Base-by-base conservation (phyloP, 2,888 invertebrate species). In the Spatulosminthurus flaviceps region DNA sequence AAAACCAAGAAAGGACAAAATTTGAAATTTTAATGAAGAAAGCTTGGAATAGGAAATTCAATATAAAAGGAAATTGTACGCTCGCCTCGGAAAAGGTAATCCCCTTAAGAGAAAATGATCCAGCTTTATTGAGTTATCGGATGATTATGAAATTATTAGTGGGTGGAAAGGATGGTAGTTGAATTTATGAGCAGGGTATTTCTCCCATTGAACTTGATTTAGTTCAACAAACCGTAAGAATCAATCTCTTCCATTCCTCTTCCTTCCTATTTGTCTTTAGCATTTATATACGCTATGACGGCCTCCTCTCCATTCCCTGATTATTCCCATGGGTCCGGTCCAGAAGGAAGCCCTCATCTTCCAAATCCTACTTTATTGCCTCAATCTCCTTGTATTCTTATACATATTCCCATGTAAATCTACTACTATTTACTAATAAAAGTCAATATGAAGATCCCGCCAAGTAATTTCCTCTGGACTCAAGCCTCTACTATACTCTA, bases 311-410 rank as follows among this genome's bases (percentile, higher is more conserved):
- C 60, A 73, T 60, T 73, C 61, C 64, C 24, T 75, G 75, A 75
- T 75, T 75, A 75, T 64, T 75, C 75, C 75, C 75, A n/a, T 22
- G 75, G 24, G 75, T 34, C 29, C 34, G 29, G n/a, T n/a, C n/a
- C n/a, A n/a, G n/a, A n/a, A n/a, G 61, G 60, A 28, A 73, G 19
- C 28, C 43, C 19, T 51, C 69, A 69, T 41, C 41, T 41, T 41
- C 34, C 70, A 43, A 7, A 21, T n/a, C n/a, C 43, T 43, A 22
- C 51, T 51, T 51, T 16, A 22, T n/a, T 26, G 28, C 24, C 28
- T 51, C 26, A 24, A 34, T 7, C 5, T 4, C 34, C 9, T 34
- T 34, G 9, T 34, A n/a, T 34, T 7, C 34, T 34, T 34, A 34
- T 34, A 34, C 34, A 34, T n/a, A n/a, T n/a, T n/a, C n/a, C n/a